Conservation (phyloP, 2,113 vertebrate species). For the Aspiorhynchus laticeps region DNA sequence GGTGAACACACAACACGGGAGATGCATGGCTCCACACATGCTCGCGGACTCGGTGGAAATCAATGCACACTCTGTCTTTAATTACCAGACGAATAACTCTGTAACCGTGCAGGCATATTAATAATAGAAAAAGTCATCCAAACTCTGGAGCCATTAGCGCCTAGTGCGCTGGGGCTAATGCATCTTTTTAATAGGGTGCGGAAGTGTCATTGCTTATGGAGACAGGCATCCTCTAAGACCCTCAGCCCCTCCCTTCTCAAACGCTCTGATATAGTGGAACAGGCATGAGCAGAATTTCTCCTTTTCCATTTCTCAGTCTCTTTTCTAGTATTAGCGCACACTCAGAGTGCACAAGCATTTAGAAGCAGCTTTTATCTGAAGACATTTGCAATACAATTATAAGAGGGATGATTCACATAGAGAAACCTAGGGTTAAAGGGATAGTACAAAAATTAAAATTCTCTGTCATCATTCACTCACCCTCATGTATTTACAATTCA, state of each 20-base stretch:
- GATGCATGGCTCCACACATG: conserved; percentile 19
- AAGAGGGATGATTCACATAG: neutral
- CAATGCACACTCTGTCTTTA: conserved; percentile 52
- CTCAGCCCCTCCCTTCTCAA: conserved; percentile 39
- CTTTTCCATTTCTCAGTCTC: conserved; percentile 2
- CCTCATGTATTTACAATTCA: neutral
- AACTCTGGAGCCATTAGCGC: conserved; percentile 54
- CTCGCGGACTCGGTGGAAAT: conserved; percentile 50
- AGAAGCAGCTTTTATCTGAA: neutral
- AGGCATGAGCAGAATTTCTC: neutral
- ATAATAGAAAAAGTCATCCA: conserved; percentile 58
- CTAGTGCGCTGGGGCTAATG: conserved; percentile 53
- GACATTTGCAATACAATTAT: neutral
- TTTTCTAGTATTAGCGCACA: conserved; percentile 10
- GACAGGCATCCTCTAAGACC: conserved; percentile 52
- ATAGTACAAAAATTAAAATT: neutral
- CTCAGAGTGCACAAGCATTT: neutral
- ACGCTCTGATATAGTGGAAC: conserved; percentile 30
- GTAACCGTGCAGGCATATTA: conserved; percentile 57
- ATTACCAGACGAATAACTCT: conserved; percentile 59
- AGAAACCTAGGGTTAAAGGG: neutral
- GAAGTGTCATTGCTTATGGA: conserved; percentile 60
- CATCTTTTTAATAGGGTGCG: conserved; percentile 58
- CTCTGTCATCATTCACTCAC: neutral
- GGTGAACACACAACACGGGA: conserved; percentile 43